Percentiles rank a stretch among this genome's conserved stretches.
Conservation (phyloP, 2,113 vertebrate species). For the Lagopus muta region DNA sequence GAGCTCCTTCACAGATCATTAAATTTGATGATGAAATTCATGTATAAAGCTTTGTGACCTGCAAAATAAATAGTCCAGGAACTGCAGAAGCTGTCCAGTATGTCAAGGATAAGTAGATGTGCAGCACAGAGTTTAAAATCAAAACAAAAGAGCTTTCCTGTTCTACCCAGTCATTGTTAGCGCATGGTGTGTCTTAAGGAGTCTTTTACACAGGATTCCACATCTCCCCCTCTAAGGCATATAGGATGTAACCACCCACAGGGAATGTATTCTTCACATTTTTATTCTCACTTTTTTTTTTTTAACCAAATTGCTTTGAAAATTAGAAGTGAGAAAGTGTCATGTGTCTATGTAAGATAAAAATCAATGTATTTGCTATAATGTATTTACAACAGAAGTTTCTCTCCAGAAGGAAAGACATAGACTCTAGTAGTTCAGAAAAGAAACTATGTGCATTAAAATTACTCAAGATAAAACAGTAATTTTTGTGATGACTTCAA, state of each 20-base stretch:
- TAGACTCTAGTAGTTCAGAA: neutral
- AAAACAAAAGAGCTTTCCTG: neutral
- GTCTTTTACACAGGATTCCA: neutral
- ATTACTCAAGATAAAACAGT: neutral
- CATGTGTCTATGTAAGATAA: neutral
- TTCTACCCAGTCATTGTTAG: neutral
- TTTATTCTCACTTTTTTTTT: neutral
- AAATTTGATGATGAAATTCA: slow-evolving; percentile 4
- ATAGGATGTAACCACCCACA: neutral
- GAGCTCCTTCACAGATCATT: slow-evolving; percentile 44
- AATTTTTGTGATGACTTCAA: neutral
- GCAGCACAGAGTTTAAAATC: neutral
- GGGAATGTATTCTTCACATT: neutral
- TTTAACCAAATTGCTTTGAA: neutral
- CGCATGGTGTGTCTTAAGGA: neutral
- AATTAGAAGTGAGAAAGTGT: neutral
- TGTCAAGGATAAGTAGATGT: neutral
- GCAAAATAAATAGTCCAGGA: neutral
- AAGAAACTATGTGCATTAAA: neutral
- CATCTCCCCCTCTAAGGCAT: rapidly evolving
- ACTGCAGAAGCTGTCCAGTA: neutral
- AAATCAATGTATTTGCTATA: neutral
- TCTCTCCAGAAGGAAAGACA: neutral
- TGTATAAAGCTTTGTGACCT: slow-evolving; percentile 29
- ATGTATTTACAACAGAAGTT: neutral